These are phyloP conservation scores for Brachymystax lenok DNA, from an alignment of 2,797 vertebrate genomes.

Conservation along the genomic window DNA sequence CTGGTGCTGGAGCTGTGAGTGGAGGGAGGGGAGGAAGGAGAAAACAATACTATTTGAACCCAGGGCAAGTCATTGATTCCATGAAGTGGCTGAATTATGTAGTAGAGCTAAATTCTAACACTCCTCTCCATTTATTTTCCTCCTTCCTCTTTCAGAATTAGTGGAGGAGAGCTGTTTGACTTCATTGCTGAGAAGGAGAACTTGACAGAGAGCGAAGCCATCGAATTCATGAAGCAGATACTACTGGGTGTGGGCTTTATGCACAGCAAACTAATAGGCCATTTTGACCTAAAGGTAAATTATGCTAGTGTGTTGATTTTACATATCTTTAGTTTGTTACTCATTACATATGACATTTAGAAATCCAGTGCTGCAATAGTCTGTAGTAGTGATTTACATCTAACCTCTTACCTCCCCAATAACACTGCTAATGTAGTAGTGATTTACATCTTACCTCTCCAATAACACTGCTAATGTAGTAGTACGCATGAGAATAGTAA, in stretches of 20 bases:
- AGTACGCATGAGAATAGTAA: not conserved
- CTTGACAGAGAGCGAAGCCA: slow-evolving; percentile 79
- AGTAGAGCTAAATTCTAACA: not conserved
- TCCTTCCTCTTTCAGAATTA: slow-evolving; percentile 61
- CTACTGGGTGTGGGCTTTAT: slow-evolving; percentile 73
- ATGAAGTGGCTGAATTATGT: not conserved
- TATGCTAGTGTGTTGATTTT: not conserved
- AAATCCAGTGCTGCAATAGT: not conserved
- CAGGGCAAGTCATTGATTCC: not conserved
- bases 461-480: not conserved
- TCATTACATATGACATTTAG: not conserved
- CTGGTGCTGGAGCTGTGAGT: slow-evolving; percentile 85
- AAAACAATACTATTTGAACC: not conserved
- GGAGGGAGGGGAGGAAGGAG: not conserved
- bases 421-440: not conserved
- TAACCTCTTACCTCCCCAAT: not conserved
- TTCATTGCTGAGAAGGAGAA: slow-evolving; percentile 84
- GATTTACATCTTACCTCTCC: not conserved
- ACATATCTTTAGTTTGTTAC: not conserved
- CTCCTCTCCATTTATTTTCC: not conserved
- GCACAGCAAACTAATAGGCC: slow-evolving; percentile 71
- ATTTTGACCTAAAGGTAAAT: slow-evolving; percentile 83
- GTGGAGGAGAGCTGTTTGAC: slow-evolving; percentile 84
- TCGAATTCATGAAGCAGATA: slow-evolving; percentile 82
- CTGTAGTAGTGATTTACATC: not conserved